Evolutionary conservation across 2,113 vertebrate species (phyloP), one percentile per base, ranked within the genome.

Genomic region (Mormyrus iriodes): DNA sequence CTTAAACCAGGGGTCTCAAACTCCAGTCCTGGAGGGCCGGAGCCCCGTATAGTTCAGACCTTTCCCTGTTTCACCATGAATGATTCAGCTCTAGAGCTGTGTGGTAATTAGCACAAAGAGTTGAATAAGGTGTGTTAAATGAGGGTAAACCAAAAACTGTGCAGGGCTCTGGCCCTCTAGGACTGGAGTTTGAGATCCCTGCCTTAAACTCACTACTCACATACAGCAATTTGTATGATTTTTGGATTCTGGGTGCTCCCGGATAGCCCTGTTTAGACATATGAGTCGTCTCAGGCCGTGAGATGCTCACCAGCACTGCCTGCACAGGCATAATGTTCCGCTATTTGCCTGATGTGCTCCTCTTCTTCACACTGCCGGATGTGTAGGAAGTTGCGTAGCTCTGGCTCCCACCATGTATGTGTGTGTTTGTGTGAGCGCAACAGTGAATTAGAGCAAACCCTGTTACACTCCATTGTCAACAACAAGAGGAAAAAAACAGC

Each of bases 281-380:
- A 42, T 44, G 39, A 9, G 79, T 19, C 0, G 0, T 61, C 51
- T 99, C 98, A 98, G 88, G 97, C 97, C 0, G 96, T 0, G 94
- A 97, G 4, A 92, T 95, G 31, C 95, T 95, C 0, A 95, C 93
- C 91, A 99, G 91, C 0, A 96, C 96, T 88, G 97, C 97, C 90
- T 96, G 96, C 97, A 85, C 91, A 91, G 17, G 96, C 93, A 3
- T 99, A 99, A 53, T 97, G 97, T 90, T 97, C 96, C 88, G 97
- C 92, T 73, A 99, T 97, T 92, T 95, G 97, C 79, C 97, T 97
- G 86, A 98, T 88, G 55, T 97, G 98, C 46, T 98, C 97, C 89
- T 98, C 98, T 87, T 99, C 98, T 91, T 99, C 98, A 27, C 97
- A 97, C 93, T 98, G 96, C 88, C 99, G 95, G 90, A 99, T 99